Base-by-base conservation (phyloP, 2,797 vertebrate genomes). In the Acrocephalus scirpaceus region DNA sequence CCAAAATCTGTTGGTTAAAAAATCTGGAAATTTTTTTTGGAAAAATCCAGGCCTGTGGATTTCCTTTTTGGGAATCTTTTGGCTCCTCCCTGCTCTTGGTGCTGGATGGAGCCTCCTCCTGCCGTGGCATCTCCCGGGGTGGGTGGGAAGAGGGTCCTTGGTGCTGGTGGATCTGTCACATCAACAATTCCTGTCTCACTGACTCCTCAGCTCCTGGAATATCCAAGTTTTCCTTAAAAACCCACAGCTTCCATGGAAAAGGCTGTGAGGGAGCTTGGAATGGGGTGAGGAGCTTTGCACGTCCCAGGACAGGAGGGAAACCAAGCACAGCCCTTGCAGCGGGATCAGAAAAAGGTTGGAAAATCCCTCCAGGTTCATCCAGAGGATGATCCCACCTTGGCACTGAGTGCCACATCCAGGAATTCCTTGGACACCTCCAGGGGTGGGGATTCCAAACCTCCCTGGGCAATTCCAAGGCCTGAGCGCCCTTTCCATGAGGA, bases 261-360 rank as follows among this genome's bases (percentile, higher is more conserved):
- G 2, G 10, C 13, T 16, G 0, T 0, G 26, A 71, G 53, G 16
- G 20, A 25, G 8, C 7, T 16, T 11, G 48, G 9, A 26, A 22
- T 1, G 5, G 5, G 29, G 10, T 11, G 29, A 75, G 40, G 44
- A 78, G 26, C 20, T 84, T 22, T 42, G 23, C n/a, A 20, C 6
- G 1, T 34, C n/a, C n/a, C 23, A 14, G 57, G 8, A 29, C 3
- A 27, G 61, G 34, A 48, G n/a, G 18, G 25, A 56, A 47, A 62
- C 13, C 3, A 3, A 27, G 21, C 7, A 5, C 5, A 2, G 3
- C 0, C 9, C 38, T 27, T 10, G 17, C 10, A 47, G 15, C 0
- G 0, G 51, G n/a, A 45, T 14, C 36, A 0, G 38, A 38, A 0
- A 0, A 1, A 51, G 38, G 10, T 1, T 58, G 67, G 76, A 73